Conservation (phyloP, 2,113 vertebrate species). For the Upupa epops region DNA sequence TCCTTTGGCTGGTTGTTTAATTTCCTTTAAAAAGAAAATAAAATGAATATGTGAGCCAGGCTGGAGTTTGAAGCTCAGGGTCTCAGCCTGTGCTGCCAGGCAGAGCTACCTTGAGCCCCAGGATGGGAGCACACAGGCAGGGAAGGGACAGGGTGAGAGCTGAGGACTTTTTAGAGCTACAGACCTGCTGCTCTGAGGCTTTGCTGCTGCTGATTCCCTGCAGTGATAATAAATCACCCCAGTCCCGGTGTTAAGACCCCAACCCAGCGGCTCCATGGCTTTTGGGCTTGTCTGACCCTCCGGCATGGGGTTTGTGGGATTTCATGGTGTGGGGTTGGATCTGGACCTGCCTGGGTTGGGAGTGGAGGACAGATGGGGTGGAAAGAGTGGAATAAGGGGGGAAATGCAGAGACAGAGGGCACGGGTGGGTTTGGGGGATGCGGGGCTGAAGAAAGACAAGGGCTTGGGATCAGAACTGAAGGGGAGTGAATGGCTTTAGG, state of each 20-base stretch:
- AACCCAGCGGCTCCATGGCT: not conserved
- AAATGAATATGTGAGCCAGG: not conserved
- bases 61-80: not conserved
- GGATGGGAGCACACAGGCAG: not conserved
- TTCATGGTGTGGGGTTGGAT: not conserved
- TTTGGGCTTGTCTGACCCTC: rapidly evolving
- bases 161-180: not conserved
- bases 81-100: no score
- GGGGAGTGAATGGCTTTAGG: not conserved
- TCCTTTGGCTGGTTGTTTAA: not conserved
- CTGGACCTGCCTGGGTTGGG: not conserved
- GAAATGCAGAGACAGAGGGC: not conserved
- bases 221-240: not conserved
- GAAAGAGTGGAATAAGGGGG: not conserved
- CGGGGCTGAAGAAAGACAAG: not conserved
- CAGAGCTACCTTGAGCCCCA: not conserved
- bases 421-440: not conserved
- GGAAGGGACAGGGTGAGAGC: rapidly evolving
- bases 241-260: not conserved
- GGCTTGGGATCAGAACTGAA: not conserved
- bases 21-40: not conserved
- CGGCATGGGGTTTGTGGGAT: rapidly evolving
- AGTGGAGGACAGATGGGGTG: not conserved
- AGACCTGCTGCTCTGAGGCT: not conserved
- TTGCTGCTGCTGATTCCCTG: not conserved